These are phyloP conservation scores for Eidolon dupreanum DNA, from an alignment of 2,797 vertebrate species.

Conservation along the genomic window DNA sequence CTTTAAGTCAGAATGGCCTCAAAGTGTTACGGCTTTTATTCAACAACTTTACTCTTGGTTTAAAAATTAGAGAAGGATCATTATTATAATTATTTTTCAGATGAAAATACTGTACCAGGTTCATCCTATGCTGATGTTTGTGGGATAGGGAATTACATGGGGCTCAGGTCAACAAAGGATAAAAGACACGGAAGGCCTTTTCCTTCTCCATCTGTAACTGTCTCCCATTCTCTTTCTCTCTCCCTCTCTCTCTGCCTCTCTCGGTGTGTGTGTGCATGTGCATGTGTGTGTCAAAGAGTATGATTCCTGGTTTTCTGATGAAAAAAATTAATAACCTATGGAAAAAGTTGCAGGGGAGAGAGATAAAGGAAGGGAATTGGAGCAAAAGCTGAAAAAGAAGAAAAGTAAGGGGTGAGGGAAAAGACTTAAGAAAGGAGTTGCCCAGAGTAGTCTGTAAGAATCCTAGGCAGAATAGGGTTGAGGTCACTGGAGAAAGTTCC, in stretches of 20 bases:
- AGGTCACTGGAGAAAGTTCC: neutral
- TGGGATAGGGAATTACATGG: neutral
- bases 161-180: neutral
- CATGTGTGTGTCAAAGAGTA: neutral
- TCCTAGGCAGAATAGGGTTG: neutral
- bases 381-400: neutral
- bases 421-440: neutral
- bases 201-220: neutral
- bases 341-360: neutral
- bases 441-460: neutral
- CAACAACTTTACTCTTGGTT: neutral
- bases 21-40: neutral
- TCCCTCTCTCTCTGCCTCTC: no score
- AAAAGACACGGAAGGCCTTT: neutral
- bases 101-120: neutral
- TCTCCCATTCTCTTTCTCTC: neutral
- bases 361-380: neutral
- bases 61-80: neutral
- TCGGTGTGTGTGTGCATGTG: fast-evolving
- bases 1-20: neutral
- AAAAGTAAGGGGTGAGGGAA: neutral
- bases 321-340: neutral
- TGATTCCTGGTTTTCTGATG: neutral
- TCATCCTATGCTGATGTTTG: neutral
- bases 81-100: neutral